A percentile compares a stretch with the other conserved stretches of the same genome.
phyloP scores from a whole-genome alignment of 2,113 vertebrate species.

The Carlito syrichta region DNA sequence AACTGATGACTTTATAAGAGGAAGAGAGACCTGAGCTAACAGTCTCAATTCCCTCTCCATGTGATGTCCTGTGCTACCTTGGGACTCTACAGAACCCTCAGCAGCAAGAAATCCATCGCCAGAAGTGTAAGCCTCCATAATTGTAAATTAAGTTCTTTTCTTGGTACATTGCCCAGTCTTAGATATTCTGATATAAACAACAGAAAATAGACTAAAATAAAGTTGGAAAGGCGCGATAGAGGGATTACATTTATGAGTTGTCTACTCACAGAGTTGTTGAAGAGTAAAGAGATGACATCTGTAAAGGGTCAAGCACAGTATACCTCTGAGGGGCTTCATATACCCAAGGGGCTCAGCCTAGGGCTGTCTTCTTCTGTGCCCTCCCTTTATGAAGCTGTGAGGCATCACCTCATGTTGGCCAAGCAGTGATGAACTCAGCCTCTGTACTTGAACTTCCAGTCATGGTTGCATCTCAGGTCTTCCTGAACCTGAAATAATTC shows the following conservation, averaged over 20 bases:
- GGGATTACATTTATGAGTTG: not conserved
- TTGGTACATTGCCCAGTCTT: not conserved
- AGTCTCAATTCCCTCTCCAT: not conserved
- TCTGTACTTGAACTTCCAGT: not conserved
- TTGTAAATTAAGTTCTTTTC: not conserved
- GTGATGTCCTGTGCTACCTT: not conserved
- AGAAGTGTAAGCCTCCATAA: not conserved
- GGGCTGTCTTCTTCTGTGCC: not conserved
- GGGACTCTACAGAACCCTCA: not conserved
- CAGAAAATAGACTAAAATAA: not conserved
- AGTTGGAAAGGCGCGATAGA: not conserved
- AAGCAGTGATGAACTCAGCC: not conserved
- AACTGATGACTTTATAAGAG: not conserved
- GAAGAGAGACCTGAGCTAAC: not conserved
- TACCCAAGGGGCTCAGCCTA: not conserved
- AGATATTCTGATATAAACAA: not conserved
- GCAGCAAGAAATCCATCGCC: not conserved
- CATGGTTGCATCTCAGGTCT: not conserved
- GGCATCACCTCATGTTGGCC: not conserved
- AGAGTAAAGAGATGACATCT: not conserved
- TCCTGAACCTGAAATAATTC: not conserved
- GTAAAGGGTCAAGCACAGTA: not conserved
- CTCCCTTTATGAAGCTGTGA: not conserved
- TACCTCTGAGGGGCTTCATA: not conserved
- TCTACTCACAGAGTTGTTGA: not conserved